Percentiles rank a stretch among this genome's conserved stretches.
Conservation (phyloP, 1,140 invertebrate genomes). For the Saccostrea echinata region DNA sequence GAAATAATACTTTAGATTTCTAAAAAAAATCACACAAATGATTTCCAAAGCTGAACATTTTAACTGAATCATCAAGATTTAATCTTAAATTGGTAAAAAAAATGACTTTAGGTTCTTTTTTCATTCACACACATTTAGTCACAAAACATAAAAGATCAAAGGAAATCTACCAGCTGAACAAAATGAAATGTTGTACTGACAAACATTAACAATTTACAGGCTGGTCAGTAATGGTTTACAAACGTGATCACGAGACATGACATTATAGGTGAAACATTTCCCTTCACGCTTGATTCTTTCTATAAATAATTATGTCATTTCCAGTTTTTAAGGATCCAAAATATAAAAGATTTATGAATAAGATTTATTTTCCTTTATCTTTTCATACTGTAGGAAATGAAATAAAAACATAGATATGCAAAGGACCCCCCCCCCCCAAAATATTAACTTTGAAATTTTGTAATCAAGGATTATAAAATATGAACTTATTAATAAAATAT, state of each 20-base stretch:
- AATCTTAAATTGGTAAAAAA: neutral
- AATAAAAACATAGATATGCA: too few species aligned
- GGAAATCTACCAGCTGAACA: neutral
- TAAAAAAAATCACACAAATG: neutral
- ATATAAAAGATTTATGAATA: too few species aligned
- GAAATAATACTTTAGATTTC: too few species aligned
- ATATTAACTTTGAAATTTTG: too few species aligned
- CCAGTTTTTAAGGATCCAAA: neutral
- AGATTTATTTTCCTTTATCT: too few species aligned
- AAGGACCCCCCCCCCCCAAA: too few species aligned
- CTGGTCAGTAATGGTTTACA: constrained; percentile 1
- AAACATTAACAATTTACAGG: neutral
- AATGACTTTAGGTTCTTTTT: neutral
- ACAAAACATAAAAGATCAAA: neutral
- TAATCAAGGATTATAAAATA: too few species aligned
- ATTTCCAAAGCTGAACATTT: too few species aligned
- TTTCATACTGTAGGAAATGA: too few species aligned
- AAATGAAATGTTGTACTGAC: neutral
- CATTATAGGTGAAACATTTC: neutral
- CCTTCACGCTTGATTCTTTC: neutral
- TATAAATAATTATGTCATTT: neutral
- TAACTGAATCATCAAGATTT: too few species aligned
- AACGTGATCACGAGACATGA: neutral
- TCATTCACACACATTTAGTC: neutral
- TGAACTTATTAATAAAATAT: too few species aligned